These are phyloP conservation scores for Synergus japonicus DNA, from an alignment of 2,888 invertebrate species.

Conservation along the genomic window DNA sequence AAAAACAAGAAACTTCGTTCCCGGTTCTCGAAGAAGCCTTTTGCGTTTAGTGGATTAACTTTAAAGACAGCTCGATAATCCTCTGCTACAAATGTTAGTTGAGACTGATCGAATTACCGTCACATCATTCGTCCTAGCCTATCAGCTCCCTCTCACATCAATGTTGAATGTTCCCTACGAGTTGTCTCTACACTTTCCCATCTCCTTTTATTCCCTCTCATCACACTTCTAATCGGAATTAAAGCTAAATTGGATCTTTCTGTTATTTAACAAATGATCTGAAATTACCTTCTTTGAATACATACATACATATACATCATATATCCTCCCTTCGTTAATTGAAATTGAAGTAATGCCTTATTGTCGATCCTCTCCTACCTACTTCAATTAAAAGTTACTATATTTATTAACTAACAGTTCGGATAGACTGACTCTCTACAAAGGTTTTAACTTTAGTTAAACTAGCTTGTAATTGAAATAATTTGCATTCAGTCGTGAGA, in stretches of 20 bases:
- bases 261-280: conserved; percentile 53
- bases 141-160: conserved; percentile 29
- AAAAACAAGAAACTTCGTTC: conserved; percentile 41
- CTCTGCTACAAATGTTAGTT: conserved; percentile 64
- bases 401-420: conserved; percentile 4
- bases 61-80: conserved; percentile 59
- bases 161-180: not conserved
- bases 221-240: conserved; percentile 51
- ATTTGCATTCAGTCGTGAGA: not conserved
- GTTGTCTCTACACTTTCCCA: conserved; percentile 47
- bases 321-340: not conserved
- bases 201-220: conserved; percentile 53
- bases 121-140: conserved; percentile 45
- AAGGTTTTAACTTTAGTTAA: not conserved
- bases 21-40: conserved; percentile 43
- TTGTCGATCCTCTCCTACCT: not conserved
- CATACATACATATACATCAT: not conserved
- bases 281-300: conserved; percentile 20
- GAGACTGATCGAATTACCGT: conserved; percentile 67
- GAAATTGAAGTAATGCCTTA: not conserved
- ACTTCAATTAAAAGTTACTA: not conserved
- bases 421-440: not conserved
- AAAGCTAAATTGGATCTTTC: conserved; percentile 65
- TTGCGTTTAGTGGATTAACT: conserved; percentile 55
- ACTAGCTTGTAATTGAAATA: not conserved